Conservation (phyloP, 2,113 vertebrate species). For the Macrotis lagotis region DNA sequence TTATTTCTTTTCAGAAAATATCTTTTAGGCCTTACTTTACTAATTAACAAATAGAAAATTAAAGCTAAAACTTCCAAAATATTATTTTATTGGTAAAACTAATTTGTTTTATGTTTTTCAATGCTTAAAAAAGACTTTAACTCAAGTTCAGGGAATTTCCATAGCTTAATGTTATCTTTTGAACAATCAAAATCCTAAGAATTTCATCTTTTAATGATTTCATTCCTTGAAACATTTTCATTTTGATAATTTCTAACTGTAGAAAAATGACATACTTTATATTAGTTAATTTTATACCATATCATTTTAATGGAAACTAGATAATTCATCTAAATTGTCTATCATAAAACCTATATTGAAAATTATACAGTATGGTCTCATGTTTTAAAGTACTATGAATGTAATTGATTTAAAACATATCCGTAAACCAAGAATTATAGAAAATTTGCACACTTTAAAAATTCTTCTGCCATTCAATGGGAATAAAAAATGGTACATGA, state of each 20-base stretch:
- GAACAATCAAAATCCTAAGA: constrained; percentile 47
- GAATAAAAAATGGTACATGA: constrained; percentile 76
- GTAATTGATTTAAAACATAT: constrained; percentile 49
- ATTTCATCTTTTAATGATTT: constrained; percentile 47
- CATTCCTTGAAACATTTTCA: constrained; percentile 42
- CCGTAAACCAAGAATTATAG: constrained; percentile 40
- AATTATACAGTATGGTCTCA: constrained; percentile 5
- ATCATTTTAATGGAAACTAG: constrained; percentile 42
- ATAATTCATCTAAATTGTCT: constrained; percentile 36
- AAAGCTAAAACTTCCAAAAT: constrained; percentile 78
- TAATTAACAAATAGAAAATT: constrained; percentile 83
- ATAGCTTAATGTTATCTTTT: constrained; percentile 28
- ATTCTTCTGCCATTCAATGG: constrained; percentile 54
- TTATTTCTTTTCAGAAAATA: constrained; percentile 67
- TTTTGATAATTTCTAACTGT: constrained; percentile 2
- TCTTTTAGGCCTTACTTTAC: constrained; percentile 83
- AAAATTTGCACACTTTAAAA: constrained; percentile 51
- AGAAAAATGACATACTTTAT: constrained; percentile 26
- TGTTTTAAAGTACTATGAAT: constrained; percentile 60
- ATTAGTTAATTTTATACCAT: constrained; percentile 31
- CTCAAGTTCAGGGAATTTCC: constrained; percentile 14
- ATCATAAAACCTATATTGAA: constrained; percentile 46
- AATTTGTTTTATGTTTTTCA: constrained; percentile 74
- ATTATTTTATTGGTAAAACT: constrained; percentile 75
- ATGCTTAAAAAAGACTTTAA: constrained; percentile 38